Evolutionary conservation across 2,113 vertebrate species (phyloP), one percentile per base, ranked within the genome.

Genomic region (Urocynchramus pylzowi): DNA sequence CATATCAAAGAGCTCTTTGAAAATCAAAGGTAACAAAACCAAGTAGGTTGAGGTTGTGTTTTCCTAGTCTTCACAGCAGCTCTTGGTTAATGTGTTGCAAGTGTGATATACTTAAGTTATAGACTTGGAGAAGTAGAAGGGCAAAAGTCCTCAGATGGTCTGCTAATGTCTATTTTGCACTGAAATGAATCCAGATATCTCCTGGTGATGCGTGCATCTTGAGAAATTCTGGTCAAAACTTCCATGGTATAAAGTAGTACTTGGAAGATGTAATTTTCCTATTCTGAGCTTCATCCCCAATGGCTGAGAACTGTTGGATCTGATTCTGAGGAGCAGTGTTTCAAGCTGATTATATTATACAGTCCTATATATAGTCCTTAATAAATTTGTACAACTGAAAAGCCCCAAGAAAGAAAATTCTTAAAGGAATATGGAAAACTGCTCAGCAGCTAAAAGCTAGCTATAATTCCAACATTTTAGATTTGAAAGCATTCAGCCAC

Each of bases 1-100:
- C 94, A 84, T 92, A 96, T 95, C 95, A 96, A 95, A 96, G 80
- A 44, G 24, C 73, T 78, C 80, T 92, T 95, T 95, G 93, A 95
- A 95, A 92, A 87, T 89, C 56, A 89, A 94, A 96, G 71, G 93
- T 86, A 74, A 54, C 59, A 57, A 50, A 87, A 67, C 1, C 69
- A 76, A 73, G 85, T 22, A 78, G 41, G 33, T 30, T 57, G 54
- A 87, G 71, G 64, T 70, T 70, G 30, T 74, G 52, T 78, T 93
- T 89, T 87, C 52, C 47, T 77, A 16, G 13, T 67, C 50, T 90
- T 92, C 56, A 44, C 13, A 56, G 69, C 60, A 92, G 60, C 59
- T 84, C 13, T 35, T 3, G 2, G 41, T 60, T 87, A 94, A 68
- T 1, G 0, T 69, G 37, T 45, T 93, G 59, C 11, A n/a, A 28